Base-by-base conservation (phyloP, 2,797 vertebrate genomes). In the Merluccius polli region DNA sequence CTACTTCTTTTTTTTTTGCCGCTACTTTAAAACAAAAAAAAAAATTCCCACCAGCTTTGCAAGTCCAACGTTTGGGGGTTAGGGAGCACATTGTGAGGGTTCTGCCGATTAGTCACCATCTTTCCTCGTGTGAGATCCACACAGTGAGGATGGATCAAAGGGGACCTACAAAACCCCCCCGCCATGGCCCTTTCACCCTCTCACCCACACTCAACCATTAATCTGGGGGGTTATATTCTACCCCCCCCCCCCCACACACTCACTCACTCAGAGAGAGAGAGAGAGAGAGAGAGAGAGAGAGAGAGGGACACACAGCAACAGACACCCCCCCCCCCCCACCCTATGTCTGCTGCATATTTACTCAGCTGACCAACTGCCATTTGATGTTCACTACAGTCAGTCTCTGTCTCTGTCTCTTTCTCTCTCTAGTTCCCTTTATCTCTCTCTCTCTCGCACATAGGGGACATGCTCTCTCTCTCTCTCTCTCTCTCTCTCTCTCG, bases 361-460 rank as follows among this genome's bases (percentile, higher is more conserved):
- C 90, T 90, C 90, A 91, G 90, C 92, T 92, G 92, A 93, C 88
- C 86, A 71, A 33, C 79, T 84, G 81, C 77, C 83, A 86, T 92
- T 91, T 90, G 90, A 93, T 89, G 88, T 91, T 86, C 79, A 75
- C 83, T 72, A 12, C 78, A 2, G 80, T 78, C 73, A 77, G 74
- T 77, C 76, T 68, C 73, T 32, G 10, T 29, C 80, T 73, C 82
- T 71, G 36, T 36, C 71, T 71, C 79, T 71, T 73, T 81, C 80
- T 77, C 77, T 69, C 73, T 44, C 71, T 70, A 71, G 18, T 67
- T 21, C 73, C 36, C 71, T 36, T 75, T 72, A 71, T n/a, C 79
- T 35, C 74, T 29, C 70, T 27, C 76, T 79, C 81, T 75, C 79
- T 65, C 73, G 67, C 71, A 71, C 71, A 78, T 38, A 71, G 81